Base-by-base conservation (phyloP, 2,113 vertebrate species). In the Felis catus region DNA sequence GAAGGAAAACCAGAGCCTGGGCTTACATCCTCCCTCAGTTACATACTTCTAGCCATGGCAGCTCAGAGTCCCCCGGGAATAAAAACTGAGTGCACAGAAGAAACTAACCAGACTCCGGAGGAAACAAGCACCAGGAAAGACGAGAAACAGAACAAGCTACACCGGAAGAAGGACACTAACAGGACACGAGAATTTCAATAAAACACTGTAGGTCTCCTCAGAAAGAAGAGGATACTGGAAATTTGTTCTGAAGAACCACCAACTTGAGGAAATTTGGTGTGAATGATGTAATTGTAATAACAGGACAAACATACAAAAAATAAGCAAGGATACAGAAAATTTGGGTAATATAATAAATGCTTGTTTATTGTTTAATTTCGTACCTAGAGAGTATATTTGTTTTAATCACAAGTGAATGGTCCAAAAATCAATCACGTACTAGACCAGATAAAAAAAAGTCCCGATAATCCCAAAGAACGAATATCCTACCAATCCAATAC, bases 391-490 rank as follows among this genome's bases (percentile, higher is more conserved):
- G 21, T 45, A 7, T 58, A 79, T n/a, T 29, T 93, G 13, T 66
- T 79, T 94, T 78, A 36, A 68, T 68, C 74, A 36, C 29, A 93
- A 83, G 33, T 41, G 27, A 93, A 58, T 25, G 15, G 13, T 65
- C 80, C 16, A 63, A 83, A 84, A 93, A 74, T 73, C 14, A 83
- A 68, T 58, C 36, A 31, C 9, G 18, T 29, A 73, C 29, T 39
- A 74, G 23, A 29, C 25, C 1, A 45, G 41, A 45, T 92, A 51
- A 58, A 85, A 65, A 36, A 65, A 66, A 39, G 41, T 65, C 33
- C 41, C 81, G 53, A 51, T 78, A 86, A 86, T 78, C 33, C 82
- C n/a, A 68, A 93, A 73, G 61, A 87, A 93, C n/a, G 53, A 94
- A 87, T 33, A 87, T 68, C 83, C 45, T 70, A 79, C 45, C 41